Evolutionary conservation across 2,888 invertebrate genomes (phyloP).

Genomic region (Cephus pygmeus): DNA sequence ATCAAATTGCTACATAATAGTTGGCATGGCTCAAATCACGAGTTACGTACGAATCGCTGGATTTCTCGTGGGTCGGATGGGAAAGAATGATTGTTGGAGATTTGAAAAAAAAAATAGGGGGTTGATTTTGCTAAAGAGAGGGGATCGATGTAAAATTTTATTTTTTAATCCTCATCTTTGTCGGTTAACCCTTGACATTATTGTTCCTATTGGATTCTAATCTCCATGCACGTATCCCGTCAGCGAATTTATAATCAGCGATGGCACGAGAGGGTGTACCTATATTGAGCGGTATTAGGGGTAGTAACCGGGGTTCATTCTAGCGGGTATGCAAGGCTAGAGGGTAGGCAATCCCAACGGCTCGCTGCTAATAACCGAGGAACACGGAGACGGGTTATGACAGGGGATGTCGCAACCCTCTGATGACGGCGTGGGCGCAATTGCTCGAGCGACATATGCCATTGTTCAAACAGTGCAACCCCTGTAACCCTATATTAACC

Average conservation of each 20-base stretch:
- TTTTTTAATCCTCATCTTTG: not conserved
- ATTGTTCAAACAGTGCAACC: slow-evolving; percentile 46
- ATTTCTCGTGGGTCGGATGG: too few relatives aligned
- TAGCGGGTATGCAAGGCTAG: slow-evolving; percentile 5
- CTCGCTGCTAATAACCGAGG: slow-evolving; percentile 51
- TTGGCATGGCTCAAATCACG: too few relatives aligned
- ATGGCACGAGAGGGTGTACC: not conserved
- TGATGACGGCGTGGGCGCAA: slow-evolving; percentile 31
- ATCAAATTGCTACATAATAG: too few relatives aligned
- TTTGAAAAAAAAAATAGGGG: too few relatives aligned
- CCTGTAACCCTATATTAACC: slow-evolving; percentile 19
- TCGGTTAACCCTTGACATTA: not conserved
- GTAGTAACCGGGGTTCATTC: not conserved
- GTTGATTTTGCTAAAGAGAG: not conserved
- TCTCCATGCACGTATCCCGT: too few relatives aligned
- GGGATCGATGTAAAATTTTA: not conserved
- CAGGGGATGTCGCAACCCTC: slow-evolving; percentile 45
- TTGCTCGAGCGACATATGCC: slow-evolving; percentile 46
- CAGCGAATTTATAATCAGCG: too few relatives aligned
- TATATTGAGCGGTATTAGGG: not conserved
- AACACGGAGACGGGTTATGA: slow-evolving; percentile 54
- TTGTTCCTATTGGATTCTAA: too few relatives aligned
- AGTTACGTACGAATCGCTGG: too few relatives aligned
- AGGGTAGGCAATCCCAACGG: slow-evolving; percentile 42
- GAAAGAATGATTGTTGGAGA: too few relatives aligned